Percentiles rank a stretch among this genome's conserved stretches.
These are phyloP conservation scores for Vidua chalybeata DNA, from an alignment of 2,113 vertebrate genomes.

Conservation along the genomic window DNA sequence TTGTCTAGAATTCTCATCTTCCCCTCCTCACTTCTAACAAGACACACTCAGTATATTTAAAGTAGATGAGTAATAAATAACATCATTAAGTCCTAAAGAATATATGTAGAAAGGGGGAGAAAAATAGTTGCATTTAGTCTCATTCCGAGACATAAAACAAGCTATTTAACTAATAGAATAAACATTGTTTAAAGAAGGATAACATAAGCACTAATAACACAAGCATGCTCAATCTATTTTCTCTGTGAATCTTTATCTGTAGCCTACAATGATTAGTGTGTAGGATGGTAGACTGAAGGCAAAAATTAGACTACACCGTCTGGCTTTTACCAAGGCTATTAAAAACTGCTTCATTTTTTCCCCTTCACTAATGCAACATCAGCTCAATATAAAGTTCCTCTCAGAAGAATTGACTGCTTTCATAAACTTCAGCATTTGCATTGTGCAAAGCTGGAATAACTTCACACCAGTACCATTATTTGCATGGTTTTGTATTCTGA, in stretches of 20 bases:
- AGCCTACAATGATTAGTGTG: neutral
- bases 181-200: neutral
- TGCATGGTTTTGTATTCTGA: conserved; percentile 13
- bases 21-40: neutral
- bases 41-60: neutral
- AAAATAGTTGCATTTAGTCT: neutral
- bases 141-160: neutral
- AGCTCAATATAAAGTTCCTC: neutral
- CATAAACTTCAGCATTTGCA: neutral
- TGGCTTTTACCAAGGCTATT: neutral
- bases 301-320: neutral
- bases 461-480: neutral
- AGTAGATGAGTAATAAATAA: neutral
- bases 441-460: conserved; percentile 3
- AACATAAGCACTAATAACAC: neutral
- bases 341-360: neutral
- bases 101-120: neutral
- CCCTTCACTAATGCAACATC: neutral
- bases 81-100: neutral
- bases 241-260: neutral
- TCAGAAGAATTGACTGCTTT: neutral
- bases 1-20: neutral
- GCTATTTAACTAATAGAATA: neutral
- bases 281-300: neutral
- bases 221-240: neutral